Base-by-base conservation (phyloP, 2,888 invertebrate genomes). In the Cepaea hortensis region DNA sequence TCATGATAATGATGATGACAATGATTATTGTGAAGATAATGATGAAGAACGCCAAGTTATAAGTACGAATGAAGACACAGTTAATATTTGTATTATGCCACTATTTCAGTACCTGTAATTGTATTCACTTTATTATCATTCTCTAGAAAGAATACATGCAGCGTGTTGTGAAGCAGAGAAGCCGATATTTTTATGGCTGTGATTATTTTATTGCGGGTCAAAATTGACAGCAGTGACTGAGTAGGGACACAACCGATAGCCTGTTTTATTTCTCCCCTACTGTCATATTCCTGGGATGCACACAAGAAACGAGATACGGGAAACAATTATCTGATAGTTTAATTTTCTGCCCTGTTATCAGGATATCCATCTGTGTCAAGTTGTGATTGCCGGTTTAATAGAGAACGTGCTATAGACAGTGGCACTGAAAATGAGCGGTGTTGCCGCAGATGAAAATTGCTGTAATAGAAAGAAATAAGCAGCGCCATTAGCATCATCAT, bases 341-440 rank as follows among this genome's bases (percentile, higher is more conserved):
- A 85, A 85, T 85, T 79, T 46, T 85, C 77, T 79, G n/a, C 50
- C 73, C 68, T 85, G 70, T 79, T 79, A 85, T 70, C 15, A 50
- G 50, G 20, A 50, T 50, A 85, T 85, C 70, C 84, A 70, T 85
- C 84, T 85, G 48, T 85, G 84, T 50, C 84, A 77, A 9, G 50
- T 3, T 68, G 55, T 70, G 77, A 68, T 79, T 55, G 70, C 50
- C 76, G 76, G 73, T 72, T 76, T 84, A 76, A 76, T 73, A 65
- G 62, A 18, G 84, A 15, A 62, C 62, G 62, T 48, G 13, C n/a
- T 50, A 20, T 48, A 46, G n/a, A 61, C 48, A 46, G 48, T 70
- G 6, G 79, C 11, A 55, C 55, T 55, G 46, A 48, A 76, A 46
- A 6, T 72, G 72, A 72, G n/a, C 35, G 72, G n/a, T 11, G 35